Conservation (phyloP, 1,140 invertebrate species). For the Psilanteris sp. region DNA sequence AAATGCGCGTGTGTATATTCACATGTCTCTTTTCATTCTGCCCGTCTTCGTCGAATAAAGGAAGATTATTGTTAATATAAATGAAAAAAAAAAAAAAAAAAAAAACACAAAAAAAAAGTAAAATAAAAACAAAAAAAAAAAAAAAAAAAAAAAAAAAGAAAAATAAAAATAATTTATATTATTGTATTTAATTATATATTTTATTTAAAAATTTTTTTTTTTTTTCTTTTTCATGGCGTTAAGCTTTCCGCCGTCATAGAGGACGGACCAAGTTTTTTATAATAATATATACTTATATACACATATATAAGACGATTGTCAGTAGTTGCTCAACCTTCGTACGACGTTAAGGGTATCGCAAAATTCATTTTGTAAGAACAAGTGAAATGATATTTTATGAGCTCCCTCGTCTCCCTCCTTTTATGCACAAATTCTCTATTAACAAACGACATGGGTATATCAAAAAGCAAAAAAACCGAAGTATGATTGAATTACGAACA, state of each 20-base stretch:
- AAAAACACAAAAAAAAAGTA: too few species aligned
- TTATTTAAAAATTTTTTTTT: too few species aligned
- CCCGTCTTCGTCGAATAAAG: too few species aligned
- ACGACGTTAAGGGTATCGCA: constrained; percentile 55
- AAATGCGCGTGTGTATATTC: constrained; percentile 16
- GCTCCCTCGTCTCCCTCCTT: constrained; percentile 61
- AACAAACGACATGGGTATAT: constrained; percentile 47
- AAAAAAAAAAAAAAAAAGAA: too few species aligned
- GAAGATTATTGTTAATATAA: too few species aligned
- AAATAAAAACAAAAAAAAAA: too few species aligned
- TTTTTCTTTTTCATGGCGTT: constrained; percentile 28
- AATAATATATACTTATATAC: constrained; percentile 59
- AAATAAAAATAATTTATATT: too few species aligned
- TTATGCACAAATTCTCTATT: constrained; percentile 54
- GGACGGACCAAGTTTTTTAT: constrained; percentile 50
- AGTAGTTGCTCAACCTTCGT: constrained; percentile 64
- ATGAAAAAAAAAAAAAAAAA: too few species aligned
- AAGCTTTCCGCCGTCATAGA: constrained; percentile 34
- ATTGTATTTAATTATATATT: too few species aligned
- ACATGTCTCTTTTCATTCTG: too few species aligned
- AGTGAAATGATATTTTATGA: constrained; percentile 59
- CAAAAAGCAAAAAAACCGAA: constrained; percentile 54
- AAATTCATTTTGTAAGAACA: constrained; percentile 55
- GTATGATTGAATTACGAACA: constrained; percentile 61
- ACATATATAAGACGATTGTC: constrained; percentile 58